A percentile compares a stretch with the other conserved stretches of the same genome.
Evolutionary conservation across 1,140 invertebrate species (phyloP).

Genomic region (Brevipalpus yothersi): DNA sequence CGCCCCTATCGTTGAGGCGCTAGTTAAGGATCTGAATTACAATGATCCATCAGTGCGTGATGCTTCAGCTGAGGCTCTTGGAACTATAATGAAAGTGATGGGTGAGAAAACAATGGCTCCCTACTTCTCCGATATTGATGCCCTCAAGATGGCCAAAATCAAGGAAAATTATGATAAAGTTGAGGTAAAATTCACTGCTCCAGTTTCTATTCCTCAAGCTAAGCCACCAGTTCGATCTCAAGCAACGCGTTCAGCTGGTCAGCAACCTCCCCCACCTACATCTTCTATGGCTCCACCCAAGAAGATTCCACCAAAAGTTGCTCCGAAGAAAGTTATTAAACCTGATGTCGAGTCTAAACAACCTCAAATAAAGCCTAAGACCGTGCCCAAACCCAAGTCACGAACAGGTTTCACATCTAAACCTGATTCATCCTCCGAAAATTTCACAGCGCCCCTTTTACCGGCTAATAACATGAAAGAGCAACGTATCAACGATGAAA

Average conservation of each 20-base stretch:
- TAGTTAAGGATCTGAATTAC: slow-evolving; percentile 66
- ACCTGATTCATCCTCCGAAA: not conserved
- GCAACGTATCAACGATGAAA: slow-evolving; percentile 70
- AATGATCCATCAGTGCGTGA: slow-evolving; percentile 59
- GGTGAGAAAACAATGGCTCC: slow-evolving; percentile 68
- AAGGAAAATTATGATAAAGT: slow-evolving; percentile 82
- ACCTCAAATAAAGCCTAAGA: not conserved
- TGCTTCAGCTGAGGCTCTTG: slow-evolving; percentile 60
- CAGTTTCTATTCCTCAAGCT: slow-evolving; percentile 4
- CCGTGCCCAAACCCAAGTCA: not conserved
- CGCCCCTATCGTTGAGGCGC: slow-evolving; percentile 48
- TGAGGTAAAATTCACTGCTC: slow-evolving; percentile 30
- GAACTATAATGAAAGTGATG: slow-evolving; percentile 76
- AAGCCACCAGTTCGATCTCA: slow-evolving; percentile 6
- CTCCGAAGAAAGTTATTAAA: not conserved
- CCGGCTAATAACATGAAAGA: slow-evolving; percentile 66
- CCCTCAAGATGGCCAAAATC: slow-evolving; percentile 78
- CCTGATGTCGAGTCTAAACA: not conserved
- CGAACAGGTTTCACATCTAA: not conserved
- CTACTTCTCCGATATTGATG: slow-evolving; percentile 62
- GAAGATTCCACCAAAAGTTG: not conserved
- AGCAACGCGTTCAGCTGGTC: not conserved
- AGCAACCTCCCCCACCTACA: not conserved
- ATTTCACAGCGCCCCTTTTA: slow-evolving; percentile 23
- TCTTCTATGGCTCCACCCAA: not conserved